phyloP scores from a whole-genome alignment of 2,888 invertebrate species.

The Allolobophora icterica region DNA sequence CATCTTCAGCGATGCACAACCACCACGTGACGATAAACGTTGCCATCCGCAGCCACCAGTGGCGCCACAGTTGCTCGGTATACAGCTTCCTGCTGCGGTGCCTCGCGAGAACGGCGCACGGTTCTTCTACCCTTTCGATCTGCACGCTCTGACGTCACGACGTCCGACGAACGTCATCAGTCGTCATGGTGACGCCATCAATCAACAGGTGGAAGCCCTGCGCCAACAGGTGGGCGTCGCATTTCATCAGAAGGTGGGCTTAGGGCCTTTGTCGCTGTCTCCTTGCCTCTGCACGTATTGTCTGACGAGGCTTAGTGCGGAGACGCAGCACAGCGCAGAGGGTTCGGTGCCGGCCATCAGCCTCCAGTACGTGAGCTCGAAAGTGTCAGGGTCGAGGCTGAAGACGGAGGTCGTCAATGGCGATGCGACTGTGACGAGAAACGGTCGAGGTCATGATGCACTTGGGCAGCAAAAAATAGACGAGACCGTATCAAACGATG shows the following conservation, averaged over 20 bases:
- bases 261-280: background rate
- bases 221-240: background rate
- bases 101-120: slow-evolving; percentile 1
- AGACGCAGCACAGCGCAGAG: background rate
- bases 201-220: background rate
- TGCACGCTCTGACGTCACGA: slow-evolving; percentile 19
- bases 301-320: background rate
- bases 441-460: background rate
- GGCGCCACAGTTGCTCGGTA: slow-evolving; percentile 23
- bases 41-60: background rate
- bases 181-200: background rate
- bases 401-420: background rate
- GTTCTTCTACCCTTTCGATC: slow-evolving; percentile 20
- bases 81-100: background rate
- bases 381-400: background rate
- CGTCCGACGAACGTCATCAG: background rate
- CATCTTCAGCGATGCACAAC: slow-evolving; percentile 1
- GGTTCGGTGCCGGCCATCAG: background rate
- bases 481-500: background rate
- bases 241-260: background rate
- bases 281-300: background rate
- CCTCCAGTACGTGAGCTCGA: background rate
- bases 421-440: background rate
- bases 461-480: background rate
- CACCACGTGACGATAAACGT: slow-evolving; percentile 22